These are phyloP conservation scores for Eilema griseolum DNA, from an alignment of 2,888 invertebrate genomes.

Conservation along the genomic window DNA sequence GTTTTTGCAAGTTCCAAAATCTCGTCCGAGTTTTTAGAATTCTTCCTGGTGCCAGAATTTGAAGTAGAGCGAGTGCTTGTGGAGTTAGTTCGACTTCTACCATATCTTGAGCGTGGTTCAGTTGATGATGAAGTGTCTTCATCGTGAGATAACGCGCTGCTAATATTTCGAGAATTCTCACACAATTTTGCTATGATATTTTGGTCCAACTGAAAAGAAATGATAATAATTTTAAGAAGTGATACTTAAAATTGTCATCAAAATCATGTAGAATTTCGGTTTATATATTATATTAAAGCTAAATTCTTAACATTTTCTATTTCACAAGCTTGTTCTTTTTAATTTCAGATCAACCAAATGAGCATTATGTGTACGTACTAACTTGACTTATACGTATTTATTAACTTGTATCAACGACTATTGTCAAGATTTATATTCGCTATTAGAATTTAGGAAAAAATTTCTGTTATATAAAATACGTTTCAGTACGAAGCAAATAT, in stretches of 20 bases:
- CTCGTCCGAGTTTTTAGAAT: conserved; percentile 75
- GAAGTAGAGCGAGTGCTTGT: conserved; percentile 70
- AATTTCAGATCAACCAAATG: too few relatives aligned
- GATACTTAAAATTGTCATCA: neutral
- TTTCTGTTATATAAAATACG: too few relatives aligned
- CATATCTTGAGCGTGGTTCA: conserved; percentile 73
- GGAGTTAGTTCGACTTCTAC: conserved; percentile 69
- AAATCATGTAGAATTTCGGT: too few relatives aligned
- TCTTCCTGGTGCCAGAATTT: conserved; percentile 66
- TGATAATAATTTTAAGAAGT: neutral
- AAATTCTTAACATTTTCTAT: too few relatives aligned
- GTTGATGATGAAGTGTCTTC: conserved; percentile 75
- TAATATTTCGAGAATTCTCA: conserved; percentile 75
- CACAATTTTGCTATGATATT: conserved; percentile 71
- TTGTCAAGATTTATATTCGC: too few relatives aligned
- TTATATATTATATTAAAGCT: too few relatives aligned
- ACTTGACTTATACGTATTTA: too few relatives aligned
- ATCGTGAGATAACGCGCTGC: conserved; percentile 76
- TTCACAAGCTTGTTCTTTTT: too few relatives aligned
- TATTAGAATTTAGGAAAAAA: neutral
- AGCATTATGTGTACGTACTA: too few relatives aligned
- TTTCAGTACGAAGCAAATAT: neutral
- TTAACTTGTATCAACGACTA: too few relatives aligned
- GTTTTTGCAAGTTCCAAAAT: conserved; percentile 84
- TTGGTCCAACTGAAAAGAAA: conserved; percentile 69